Percentiles rank a stretch among this genome's conserved stretches.
phyloP scores from a whole-genome alignment of 2,888 invertebrate genomes.

The Melipona beecheii region DNA sequence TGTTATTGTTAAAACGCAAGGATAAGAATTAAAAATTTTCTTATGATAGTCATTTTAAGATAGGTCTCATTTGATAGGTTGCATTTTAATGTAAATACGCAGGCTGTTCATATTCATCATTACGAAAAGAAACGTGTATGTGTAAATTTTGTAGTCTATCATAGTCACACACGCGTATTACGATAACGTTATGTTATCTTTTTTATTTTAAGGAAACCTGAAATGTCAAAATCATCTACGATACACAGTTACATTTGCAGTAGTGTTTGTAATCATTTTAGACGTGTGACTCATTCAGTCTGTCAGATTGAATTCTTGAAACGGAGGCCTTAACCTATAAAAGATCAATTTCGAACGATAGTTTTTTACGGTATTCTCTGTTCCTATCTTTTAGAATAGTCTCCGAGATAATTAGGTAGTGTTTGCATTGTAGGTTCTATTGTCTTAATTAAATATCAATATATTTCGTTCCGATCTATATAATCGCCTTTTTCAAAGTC shows the following conservation, averaged over 20 bases:
- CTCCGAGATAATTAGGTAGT: constrained; percentile 6
- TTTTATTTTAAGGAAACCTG: neutral
- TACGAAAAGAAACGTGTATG: neutral
- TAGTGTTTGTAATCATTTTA: constrained; percentile 25
- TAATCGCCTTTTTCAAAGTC: neutral
- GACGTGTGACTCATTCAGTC: constrained; percentile 45
- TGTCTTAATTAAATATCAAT: neutral
- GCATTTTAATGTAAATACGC: neutral
- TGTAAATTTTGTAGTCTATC: neutral
- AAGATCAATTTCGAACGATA: neutral
- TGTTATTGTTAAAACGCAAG: neutral
- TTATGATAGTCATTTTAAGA: neutral
- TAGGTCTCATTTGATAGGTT: neutral
- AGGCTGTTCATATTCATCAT: neutral
- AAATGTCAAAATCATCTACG: constrained; percentile 10
- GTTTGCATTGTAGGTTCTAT: neutral
- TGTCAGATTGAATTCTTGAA: constrained; percentile 11
- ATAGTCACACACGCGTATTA: neutral
- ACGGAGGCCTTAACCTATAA: constrained; percentile 25
- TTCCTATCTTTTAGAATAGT: neutral
- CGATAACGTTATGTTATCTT: neutral
- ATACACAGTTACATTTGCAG: neutral
- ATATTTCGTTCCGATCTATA: neutral
- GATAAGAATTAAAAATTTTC: neutral
- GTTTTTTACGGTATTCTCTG: neutral